Conservation (phyloP, 2,888 invertebrate species). For the Leucania comma region DNA sequence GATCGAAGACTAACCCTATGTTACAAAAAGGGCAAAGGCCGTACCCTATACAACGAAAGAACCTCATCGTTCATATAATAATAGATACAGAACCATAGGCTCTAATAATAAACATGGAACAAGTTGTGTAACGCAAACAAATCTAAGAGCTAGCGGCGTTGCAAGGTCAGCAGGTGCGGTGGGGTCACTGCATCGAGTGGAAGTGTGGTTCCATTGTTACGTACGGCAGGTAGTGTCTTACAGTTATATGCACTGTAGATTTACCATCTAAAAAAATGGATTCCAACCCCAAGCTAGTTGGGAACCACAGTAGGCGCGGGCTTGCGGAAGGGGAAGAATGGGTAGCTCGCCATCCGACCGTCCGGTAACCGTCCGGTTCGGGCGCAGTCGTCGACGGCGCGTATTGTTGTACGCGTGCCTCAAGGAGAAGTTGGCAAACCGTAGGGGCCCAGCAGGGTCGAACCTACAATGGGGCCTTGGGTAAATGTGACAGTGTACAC, state of each 20-base stretch:
- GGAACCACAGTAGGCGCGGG: too few species aligned
- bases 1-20: background rate
- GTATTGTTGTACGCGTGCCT: too few species aligned
- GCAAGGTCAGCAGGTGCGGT: constrained; percentile 87
- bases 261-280: too few species aligned
- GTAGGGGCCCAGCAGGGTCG: too few species aligned
- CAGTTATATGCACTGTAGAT: constrained; percentile 4
- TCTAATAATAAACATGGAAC: constrained; percentile 41
- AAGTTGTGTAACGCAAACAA: constrained; percentile 53
- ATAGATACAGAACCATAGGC: constrained; percentile 18
- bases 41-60: background rate
- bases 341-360: too few species aligned
- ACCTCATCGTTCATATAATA: constrained; percentile 17
- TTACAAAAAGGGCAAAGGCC: background rate
- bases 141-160: constrained; percentile 68
- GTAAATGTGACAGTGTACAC: too few species aligned
- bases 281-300: too few species aligned
- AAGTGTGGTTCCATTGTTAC: constrained; percentile 67
- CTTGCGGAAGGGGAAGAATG: too few species aligned
- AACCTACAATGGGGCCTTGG: too few species aligned
- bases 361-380: too few species aligned
- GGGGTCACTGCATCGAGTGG: constrained; percentile 83
- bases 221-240: constrained; percentile 56
- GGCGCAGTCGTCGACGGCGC: too few species aligned
- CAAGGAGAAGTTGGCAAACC: too few species aligned